Percentiles rank a stretch among this genome's conserved stretches.
Evolutionary conservation across 23 tunicate genomes (phyloP).

Genomic region (Ciona savignyi): DNA sequence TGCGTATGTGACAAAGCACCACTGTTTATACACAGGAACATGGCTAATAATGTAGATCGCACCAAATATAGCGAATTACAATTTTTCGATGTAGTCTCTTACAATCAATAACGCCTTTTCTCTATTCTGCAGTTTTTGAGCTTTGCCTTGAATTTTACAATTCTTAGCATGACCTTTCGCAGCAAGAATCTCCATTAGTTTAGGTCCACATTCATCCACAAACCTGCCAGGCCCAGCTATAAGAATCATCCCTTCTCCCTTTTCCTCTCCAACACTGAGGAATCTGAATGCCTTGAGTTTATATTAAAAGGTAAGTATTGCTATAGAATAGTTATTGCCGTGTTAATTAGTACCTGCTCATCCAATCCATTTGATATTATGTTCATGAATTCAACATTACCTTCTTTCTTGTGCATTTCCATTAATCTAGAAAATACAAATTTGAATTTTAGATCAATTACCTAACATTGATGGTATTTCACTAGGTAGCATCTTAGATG

Average conservation of each 20-base stretch:
- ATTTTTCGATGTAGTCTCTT: slow-evolving; percentile 22
- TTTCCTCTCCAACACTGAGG: slow-evolving; percentile 81
- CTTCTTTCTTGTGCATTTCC: slow-evolving; percentile 58
- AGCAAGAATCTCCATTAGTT: slow-evolving; percentile 18
- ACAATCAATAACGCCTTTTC: slow-evolving; percentile 29
- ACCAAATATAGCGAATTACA: neutral
- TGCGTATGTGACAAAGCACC: too few relatives aligned
- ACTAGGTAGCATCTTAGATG: too few relatives aligned
- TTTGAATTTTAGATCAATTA: too few relatives aligned
- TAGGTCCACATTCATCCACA: slow-evolving; percentile 24
- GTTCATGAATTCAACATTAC: slow-evolving; percentile 86
- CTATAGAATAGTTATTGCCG: neutral
- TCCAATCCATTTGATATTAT: slow-evolving; percentile 63
- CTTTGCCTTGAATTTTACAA: slow-evolving; percentile 90
- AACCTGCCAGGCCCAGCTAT: slow-evolving; percentile 34
- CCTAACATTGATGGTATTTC: too few relatives aligned
- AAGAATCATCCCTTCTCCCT: slow-evolving; percentile 65
- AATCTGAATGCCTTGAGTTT: slow-evolving; percentile 27
- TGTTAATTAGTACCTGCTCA: slow-evolving; percentile 2
- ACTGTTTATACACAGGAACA: too few relatives aligned
- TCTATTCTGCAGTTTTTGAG: slow-evolving; percentile 35
- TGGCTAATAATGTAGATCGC: too few relatives aligned
- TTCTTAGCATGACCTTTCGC: slow-evolving; percentile 66
- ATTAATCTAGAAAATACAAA: slow-evolving; percentile 21
- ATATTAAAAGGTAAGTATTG: neutral